These are phyloP conservation scores for Aleiodes testaceus DNA, from an alignment of 2,888 invertebrate genomes.

Conservation along the genomic window DNA sequence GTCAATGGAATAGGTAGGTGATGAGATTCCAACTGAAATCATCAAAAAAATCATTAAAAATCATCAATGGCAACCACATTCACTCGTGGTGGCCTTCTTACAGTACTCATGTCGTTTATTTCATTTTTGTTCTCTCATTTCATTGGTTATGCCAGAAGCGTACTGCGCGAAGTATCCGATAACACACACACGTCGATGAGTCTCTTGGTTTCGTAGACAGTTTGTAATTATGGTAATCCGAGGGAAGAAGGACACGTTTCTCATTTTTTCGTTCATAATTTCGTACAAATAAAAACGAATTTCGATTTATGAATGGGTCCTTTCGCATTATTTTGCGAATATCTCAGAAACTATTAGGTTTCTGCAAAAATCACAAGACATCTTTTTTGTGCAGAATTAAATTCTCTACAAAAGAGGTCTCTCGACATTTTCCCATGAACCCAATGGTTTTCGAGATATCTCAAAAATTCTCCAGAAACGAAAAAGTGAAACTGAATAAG, in stretches of 20 bases:
- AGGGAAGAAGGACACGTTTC: conserved; percentile 5
- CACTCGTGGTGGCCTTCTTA: conserved; percentile 21
- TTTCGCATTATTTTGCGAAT: too few species aligned
- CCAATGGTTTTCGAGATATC: too few species aligned
- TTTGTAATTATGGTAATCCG: conserved; percentile 42
- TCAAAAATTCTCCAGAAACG: too few species aligned
- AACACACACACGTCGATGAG: conserved; percentile 31
- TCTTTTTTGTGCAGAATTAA: too few species aligned
- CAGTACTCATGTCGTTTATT: background rate
- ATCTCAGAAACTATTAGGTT: background rate
- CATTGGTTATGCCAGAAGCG: conserved; percentile 20
- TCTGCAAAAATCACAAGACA: background rate
- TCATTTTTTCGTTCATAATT: too few species aligned
- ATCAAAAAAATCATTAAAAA: conserved; percentile 11
- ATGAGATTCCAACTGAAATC: background rate
- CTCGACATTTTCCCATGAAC: too few species aligned
- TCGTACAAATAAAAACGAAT: too few species aligned
- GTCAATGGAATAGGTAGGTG: conserved; percentile 1
- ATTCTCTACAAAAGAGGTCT: too few species aligned
- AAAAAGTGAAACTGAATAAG: too few species aligned
- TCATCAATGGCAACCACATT: background rate
- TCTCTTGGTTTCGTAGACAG: conserved; percentile 16
- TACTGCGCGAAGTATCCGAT: conserved; percentile 36
- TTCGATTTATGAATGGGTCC: too few species aligned
- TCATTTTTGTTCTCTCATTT: conserved; percentile 5